Evolutionary conservation across 2,888 invertebrate species (phyloP), one percentile per base, ranked within the genome.

Genomic region (Troilus luridus): DNA sequence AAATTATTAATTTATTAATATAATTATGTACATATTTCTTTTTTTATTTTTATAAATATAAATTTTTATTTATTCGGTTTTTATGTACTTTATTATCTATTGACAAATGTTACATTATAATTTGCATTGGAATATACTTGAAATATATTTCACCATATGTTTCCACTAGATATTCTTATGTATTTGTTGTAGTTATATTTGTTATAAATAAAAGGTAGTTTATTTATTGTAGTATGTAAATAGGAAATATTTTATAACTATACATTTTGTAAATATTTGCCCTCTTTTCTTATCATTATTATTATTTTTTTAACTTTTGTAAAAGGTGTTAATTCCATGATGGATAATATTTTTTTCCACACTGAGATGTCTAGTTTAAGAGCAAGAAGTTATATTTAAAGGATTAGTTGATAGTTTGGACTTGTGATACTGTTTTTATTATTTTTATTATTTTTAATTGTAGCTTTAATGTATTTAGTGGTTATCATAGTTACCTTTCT

Each of bases 401-500:
- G 21, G n/a, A 17, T 54, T 58, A 56, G 85, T 85, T 85, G 11
- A 56, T 11, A 0, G n/a, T n/a, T 56, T 56, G 56, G 56, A 56
- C 56, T 85, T 85, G 85, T 85, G 85, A 85, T 85, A 85, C 56
- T 85, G 85, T 85, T 85, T 85, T 85, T n/a, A 56, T 85, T n/a
- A 56, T n/a, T n/a, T n/a, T n/a, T 85, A 85, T 14, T 72, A 12
- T 85, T 85, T 85, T 85, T 85, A 85, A 56, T 41, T 56, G n/a
- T 56, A n/a, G 85, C 12, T 77, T 77, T 41, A 56, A 85, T 56
- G 11, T 85, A 85, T 85, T 85, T 56, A 41, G 12, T 85, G 56
- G 72, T 77, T 27, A 19, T 12, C 56, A 58, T 85, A 85, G 85
- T 85, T 85, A 85, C 85, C 85, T 85, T 85, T 85, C 56, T 56